Percentiles rank a stretch among this genome's conserved stretches.
phyloP scores from a whole-genome alignment of 2,888 invertebrate species.

The Dryobota labecula region DNA sequence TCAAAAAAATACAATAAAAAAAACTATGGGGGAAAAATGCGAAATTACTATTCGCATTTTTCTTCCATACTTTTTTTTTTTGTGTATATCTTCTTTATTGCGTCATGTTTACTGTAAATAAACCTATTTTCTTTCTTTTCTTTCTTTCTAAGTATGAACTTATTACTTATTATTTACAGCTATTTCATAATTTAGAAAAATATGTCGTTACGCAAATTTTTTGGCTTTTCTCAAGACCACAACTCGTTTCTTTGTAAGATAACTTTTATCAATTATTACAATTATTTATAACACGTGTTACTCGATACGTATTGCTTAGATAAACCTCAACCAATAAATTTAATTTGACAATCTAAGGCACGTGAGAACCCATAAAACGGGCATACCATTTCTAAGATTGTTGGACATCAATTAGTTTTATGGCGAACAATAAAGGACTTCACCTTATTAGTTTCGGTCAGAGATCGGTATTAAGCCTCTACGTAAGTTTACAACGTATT shows the following conservation, averaged over 20 bases:
- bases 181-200: neutral
- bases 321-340: constrained; percentile 54
- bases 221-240: neutral
- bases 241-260: neutral
- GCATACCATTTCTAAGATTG: constrained; percentile 69
- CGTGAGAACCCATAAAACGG: constrained; percentile 71
- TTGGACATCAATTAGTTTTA: constrained; percentile 85
- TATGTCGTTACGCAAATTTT: neutral
- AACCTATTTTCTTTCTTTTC: no score
- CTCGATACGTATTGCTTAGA: constrained; percentile 33
- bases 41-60: no score
- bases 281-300: constrained; percentile 16
- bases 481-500: constrained; percentile 64
- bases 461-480: constrained; percentile 61
- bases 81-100: no score
- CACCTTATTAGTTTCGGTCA: constrained; percentile 71
- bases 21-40: no score
- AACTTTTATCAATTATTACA: neutral
- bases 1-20: no score
- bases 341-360: constrained; percentile 39
- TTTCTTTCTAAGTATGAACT: no score
- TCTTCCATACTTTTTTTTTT: no score
- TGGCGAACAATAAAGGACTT: constrained; percentile 75
- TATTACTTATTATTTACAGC: neutral
- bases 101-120: no score